Evolutionary conservation across 2,888 invertebrate species (phyloP), one percentile per base, ranked within the genome.

Genomic region (Trichopria drosophilae): DNA sequence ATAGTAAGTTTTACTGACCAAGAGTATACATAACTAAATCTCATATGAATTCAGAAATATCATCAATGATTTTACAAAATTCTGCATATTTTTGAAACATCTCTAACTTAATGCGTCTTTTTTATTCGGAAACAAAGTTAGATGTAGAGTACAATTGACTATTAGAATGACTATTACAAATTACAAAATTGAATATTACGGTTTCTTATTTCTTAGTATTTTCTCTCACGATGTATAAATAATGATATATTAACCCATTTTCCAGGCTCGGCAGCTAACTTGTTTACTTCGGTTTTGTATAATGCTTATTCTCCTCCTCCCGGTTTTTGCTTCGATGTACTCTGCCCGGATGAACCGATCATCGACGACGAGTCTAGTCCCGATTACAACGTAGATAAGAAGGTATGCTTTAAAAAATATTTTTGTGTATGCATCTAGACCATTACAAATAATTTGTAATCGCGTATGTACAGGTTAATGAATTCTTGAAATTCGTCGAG

Each of bases 311-410:
- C 83, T 0, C 88, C 93, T 0, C 97, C 97, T 0, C 80, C 82
- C 5, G 95, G 94, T 0, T 97, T 95, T 74, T 97, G 97, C 67
- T 98, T 93, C 73, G 97, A 98, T 70, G 80, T 87, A 4, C 79
- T 90, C 0, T 97, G 97, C 68, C 72, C 75, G 0, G 92, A 93
- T 68, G 87, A 88, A 36, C 93, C 93, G 0, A 88, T 96, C 9
- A 84, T 93, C 59, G 95, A 95, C 71, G 90, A 93, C 64, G 79
- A 81, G 0, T 77, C 80, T 15, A 87, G 93, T 37, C 85, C 88
- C 1, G 87, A 89, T 58, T 92, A 90, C 71, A 97, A 96, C 71
- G 88, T 92, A 0, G 83, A 88, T 5, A 65, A 74, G 28, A 82
- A 81, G 80, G 91, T 93, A 77, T 72, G 78, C n/a, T 23, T 5